Percentiles rank a stretch among this genome's conserved stretches.
These are phyloP conservation scores for Entomobrya proxima DNA, from an alignment of 2,888 invertebrate genomes.

Conservation along the genomic window DNA sequence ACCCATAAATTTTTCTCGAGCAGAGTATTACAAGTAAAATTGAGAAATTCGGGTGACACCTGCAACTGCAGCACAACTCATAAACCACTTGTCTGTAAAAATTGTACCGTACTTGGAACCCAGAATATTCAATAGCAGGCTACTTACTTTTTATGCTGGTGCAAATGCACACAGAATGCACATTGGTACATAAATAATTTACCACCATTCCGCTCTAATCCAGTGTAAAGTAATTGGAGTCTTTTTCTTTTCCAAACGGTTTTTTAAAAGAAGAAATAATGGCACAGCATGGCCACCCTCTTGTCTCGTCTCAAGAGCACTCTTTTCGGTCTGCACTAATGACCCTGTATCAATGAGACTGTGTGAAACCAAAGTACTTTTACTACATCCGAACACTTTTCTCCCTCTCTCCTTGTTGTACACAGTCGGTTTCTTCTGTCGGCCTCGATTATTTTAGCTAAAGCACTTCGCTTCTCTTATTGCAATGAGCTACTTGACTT, in stretches of 20 bases:
- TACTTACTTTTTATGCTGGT: too few species aligned
- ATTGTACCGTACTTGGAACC: too few species aligned
- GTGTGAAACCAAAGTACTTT: slow-evolving; percentile 22
- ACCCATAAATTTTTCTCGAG: background rate
- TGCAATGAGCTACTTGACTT: slow-evolving; percentile 59
- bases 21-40: background rate
- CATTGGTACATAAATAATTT: too few species aligned
- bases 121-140: too few species aligned
- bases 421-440: slow-evolving; percentile 44
- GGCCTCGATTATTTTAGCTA: slow-evolving; percentile 45
- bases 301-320: slow-evolving; percentile 59
- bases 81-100: too few species aligned
- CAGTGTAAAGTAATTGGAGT: slow-evolving; percentile 50
- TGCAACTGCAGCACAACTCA: too few species aligned
- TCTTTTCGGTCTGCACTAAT: slow-evolving; percentile 59
- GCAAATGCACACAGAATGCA: too few species aligned
- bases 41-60: too few species aligned
- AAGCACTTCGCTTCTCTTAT: slow-evolving; percentile 23
- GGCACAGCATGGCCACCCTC: slow-evolving; percentile 65
- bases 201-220: background rate
- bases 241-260: slow-evolving; percentile 1
- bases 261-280: slow-evolving; percentile 24
- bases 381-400: background rate
- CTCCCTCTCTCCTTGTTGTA: background rate
- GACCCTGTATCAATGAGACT: slow-evolving; percentile 56